A percentile compares a stretch with the other conserved stretches of the same genome.
phyloP scores from a whole-genome alignment of 2,888 invertebrate genomes.

The Amphipyra berbera region DNA sequence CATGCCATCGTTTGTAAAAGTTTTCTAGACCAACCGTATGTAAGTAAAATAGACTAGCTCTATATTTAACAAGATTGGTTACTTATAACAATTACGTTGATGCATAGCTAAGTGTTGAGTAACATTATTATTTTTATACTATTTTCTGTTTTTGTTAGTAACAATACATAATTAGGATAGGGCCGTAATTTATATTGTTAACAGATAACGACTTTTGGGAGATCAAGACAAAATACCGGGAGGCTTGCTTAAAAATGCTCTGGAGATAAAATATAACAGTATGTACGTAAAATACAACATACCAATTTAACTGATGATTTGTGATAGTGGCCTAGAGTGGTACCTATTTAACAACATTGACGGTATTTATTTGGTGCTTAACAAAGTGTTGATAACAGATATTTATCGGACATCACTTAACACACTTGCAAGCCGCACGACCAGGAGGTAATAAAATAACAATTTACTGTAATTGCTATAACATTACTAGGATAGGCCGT shows the following conservation, averaged over 20 bases:
- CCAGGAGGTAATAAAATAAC: conserved; percentile 3
- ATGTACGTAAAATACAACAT: not conserved
- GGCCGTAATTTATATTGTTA: conserved; percentile 31
- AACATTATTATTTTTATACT: conserved; percentile 2
- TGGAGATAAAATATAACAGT: too few relatives aligned
- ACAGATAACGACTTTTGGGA: conserved; percentile 29
- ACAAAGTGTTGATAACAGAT: conserved; percentile 45
- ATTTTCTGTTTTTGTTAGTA: too few relatives aligned
- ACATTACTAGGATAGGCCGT: conserved; percentile 6
- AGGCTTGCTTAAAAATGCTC: too few relatives aligned
- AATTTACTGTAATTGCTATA: not conserved
- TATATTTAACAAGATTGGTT: conserved; percentile 5
- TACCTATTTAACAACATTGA: not conserved
- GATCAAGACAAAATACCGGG: not conserved
- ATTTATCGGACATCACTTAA: not conserved
- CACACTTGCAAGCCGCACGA: not conserved
- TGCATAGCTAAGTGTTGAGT: conserved; percentile 2
- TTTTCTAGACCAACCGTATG: too few relatives aligned
- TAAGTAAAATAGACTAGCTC: not conserved
- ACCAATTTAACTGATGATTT: not conserved
- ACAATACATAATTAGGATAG: conserved; percentile 15
- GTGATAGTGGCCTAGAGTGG: not conserved
- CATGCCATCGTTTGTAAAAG: not conserved
- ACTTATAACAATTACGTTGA: not conserved
- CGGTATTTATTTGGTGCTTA: conserved; percentile 21